Conservation (phyloP, 2,888 invertebrate genomes). For the Drosophila anomalata region DNA sequence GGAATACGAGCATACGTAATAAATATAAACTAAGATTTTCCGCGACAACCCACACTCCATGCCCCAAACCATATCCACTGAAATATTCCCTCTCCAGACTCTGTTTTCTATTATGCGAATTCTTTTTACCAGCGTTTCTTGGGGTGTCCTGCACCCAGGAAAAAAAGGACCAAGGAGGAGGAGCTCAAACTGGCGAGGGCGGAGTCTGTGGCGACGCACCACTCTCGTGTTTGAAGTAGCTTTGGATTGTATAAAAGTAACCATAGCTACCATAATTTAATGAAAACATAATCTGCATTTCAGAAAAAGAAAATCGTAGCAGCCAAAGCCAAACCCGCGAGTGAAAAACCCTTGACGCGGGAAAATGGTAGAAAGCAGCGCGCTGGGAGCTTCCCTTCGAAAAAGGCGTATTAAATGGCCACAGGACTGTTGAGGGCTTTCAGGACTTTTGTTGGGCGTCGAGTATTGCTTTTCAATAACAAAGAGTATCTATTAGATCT, state of each 20-base stretch:
- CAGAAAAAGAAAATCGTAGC: slow-evolving; percentile 45
- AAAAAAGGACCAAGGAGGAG: background rate
- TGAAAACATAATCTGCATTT: slow-evolving; percentile 79
- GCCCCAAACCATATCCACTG: background rate
- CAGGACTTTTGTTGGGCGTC: slow-evolving; percentile 23
- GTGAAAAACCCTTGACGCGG: slow-evolving; percentile 15
- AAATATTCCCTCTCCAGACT: slow-evolving; percentile 27
- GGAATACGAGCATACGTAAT: slow-evolving; percentile 63
- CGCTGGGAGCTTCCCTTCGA: slow-evolving; percentile 10
- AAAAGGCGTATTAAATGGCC: slow-evolving; percentile 54
- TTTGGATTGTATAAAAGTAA: slow-evolving; percentile 77
- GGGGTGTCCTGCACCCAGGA: slow-evolving; percentile 40
- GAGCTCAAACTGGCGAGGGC: slow-evolving; percentile 7
- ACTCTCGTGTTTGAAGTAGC: slow-evolving; percentile 69
- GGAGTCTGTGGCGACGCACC: slow-evolving; percentile 48
- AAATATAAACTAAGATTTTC: slow-evolving; percentile 74
- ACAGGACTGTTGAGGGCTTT: slow-evolving; percentile 35
- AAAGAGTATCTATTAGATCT: background rate
- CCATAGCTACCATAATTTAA: slow-evolving; percentile 80
- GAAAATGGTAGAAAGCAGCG: slow-evolving; percentile 2
- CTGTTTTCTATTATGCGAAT: slow-evolving; percentile 68
- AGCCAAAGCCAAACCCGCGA: slow-evolving; percentile 36
- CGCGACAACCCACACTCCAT: slow-evolving; percentile 46
- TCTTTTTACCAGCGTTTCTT: slow-evolving; percentile 55
- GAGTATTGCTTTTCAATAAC: slow-evolving; percentile 23